Evolutionary conservation across 2,113 vertebrate species (phyloP).

Genomic region (Pyxicephalus adspersus): DNA sequence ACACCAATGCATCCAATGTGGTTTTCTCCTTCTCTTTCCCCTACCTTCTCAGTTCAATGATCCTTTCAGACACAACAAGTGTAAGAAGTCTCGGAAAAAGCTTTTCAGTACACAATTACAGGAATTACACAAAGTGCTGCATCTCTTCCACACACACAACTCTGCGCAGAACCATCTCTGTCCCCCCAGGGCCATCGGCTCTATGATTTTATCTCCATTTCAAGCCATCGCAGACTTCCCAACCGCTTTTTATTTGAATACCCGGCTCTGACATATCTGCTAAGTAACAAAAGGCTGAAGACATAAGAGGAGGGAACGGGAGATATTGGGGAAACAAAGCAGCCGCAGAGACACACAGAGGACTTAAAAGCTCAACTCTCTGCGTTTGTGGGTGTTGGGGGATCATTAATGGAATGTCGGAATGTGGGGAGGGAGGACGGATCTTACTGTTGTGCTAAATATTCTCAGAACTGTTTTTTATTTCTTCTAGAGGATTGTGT

Average conservation of each 20-base stretch:
- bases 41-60: neutral
- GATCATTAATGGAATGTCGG: conserved; percentile 44
- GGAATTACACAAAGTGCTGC: conserved; percentile 12
- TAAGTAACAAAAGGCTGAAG: conserved; percentile 45
- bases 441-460: conserved; percentile 44
- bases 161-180: conserved; percentile 2
- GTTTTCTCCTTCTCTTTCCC: neutral
- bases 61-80: neutral
- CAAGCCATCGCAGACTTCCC: conserved; percentile 16
- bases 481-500: conserved; percentile 19
- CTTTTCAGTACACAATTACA: conserved; percentile 39
- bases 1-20: too few species aligned
- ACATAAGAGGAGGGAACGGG: conserved; percentile 30
- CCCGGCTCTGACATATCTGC: conserved; percentile 39
- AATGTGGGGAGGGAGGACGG: conserved; percentile 4
- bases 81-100: neutral
- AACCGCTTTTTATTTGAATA: conserved; percentile 28
- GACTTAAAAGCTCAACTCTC: conserved; percentile 48
- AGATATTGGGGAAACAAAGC: conserved; percentile 28
- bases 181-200: conserved; percentile 6
- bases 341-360: conserved; percentile 11
- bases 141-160: conserved; percentile 1
- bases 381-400: conserved; percentile 26
- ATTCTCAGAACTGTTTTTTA: conserved; percentile 42
- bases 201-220: conserved; percentile 26